Conservation (phyloP, 2,113 vertebrate species). For the Cichladusa arquata region DNA sequence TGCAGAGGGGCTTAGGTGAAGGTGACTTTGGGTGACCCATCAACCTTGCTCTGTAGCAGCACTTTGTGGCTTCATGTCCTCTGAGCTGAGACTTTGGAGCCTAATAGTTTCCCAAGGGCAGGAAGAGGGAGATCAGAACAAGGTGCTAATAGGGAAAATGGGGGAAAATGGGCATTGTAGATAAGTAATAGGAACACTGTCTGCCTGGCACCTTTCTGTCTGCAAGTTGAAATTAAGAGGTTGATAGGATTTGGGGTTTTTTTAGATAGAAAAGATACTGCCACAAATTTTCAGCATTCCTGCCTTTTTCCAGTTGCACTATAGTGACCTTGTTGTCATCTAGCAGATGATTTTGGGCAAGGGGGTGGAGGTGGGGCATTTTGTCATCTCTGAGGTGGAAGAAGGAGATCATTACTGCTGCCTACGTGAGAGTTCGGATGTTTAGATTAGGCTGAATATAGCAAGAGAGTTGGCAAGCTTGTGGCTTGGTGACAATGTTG, state of each 20-base stretch:
- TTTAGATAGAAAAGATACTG: fast-evolving
- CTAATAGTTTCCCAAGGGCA: neutral
- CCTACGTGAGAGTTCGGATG: neutral
- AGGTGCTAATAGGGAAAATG: neutral
- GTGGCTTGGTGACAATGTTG: neutral
- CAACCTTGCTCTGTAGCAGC: neutral
- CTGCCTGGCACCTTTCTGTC: neutral
- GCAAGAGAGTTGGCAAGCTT: neutral
- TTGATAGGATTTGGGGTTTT: neutral
- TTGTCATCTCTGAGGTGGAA: neutral
- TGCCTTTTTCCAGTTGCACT: neutral
- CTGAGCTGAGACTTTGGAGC: neutral
- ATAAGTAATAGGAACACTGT: neutral
- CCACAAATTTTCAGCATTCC: neutral
- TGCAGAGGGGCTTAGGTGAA: neutral
- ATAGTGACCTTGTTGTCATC: neutral
- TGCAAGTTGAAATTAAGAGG: neutral
- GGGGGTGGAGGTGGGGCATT: neutral
- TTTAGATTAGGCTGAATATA: neutral
- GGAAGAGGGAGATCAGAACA: neutral
- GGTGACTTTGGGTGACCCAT: neutral
- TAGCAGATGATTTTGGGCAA: neutral
- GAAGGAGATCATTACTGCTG: neutral
- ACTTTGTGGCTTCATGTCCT: neutral
- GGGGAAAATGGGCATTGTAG: neutral